A percentile compares a stretch with the other conserved stretches of the same genome.
Evolutionary conservation across 2,797 vertebrate genomes (phyloP).

Genomic region (Ateles fusciceps): DNA sequence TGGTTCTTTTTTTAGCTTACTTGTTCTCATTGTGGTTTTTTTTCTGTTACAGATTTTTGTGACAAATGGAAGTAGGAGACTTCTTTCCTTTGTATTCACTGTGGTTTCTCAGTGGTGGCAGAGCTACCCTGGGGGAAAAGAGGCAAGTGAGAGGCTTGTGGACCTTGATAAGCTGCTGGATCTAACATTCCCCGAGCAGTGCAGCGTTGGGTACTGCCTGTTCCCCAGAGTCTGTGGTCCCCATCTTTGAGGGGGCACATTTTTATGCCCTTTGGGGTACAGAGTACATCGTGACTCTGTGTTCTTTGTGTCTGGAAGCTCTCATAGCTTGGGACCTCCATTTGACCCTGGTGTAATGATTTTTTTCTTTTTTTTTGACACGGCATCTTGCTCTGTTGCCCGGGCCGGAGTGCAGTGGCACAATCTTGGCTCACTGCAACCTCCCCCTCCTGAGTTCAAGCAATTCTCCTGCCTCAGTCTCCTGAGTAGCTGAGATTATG

Average conservation of each 20-base stretch:
- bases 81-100: neutral
- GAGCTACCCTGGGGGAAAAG: neutral
- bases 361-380: neutral
- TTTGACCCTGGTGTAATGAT: neutral
- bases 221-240: neutral
- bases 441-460: neutral
- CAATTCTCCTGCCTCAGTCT: neutral
- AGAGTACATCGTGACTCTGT: neutral
- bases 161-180: neutral
- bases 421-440: no score
- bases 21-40: neutral
- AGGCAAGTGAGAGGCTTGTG: neutral
- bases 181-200: neutral
- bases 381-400: neutral
- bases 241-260: neutral
- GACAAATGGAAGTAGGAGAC: neutral
- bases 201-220: neutral
- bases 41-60: neutral
- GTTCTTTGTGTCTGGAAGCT: neutral
- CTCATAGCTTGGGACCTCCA: neutral
- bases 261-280: neutral
- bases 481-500: neutral
- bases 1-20: neutral
- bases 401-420: neutral
- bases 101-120: neutral